Evolutionary conservation across 2,888 invertebrate genomes (phyloP).

Genomic region (Euphydryas editha): DNA sequence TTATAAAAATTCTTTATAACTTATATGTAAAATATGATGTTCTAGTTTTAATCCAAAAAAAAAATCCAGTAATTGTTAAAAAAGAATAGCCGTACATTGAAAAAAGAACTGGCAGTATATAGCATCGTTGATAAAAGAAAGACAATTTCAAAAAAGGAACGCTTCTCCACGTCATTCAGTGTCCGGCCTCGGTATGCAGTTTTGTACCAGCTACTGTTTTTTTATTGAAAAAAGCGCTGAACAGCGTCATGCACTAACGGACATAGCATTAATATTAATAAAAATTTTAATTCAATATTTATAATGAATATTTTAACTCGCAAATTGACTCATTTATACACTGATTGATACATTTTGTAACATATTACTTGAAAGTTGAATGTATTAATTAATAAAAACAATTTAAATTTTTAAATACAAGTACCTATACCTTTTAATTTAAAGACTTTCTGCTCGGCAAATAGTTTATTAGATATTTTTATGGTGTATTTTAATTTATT

Average conservation of each 20-base stretch:
- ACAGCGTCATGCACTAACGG: constrained; percentile 69
- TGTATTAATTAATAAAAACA: no score
- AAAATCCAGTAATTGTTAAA: constrained; percentile 2
- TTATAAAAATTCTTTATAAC: neutral
- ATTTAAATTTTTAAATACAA: no score
- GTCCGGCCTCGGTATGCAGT: constrained; percentile 66
- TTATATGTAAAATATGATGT: constrained; percentile 1
- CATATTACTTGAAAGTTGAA: neutral
- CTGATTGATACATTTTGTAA: constrained; percentile 54
- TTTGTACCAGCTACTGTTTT: constrained; percentile 71
- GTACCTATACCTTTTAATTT: no score
- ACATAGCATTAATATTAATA: constrained; percentile 71
- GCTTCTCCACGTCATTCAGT: constrained; percentile 67
- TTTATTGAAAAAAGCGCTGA: constrained; percentile 65
- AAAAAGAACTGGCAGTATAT: constrained; percentile 34
- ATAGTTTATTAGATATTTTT: no score
- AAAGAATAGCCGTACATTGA: constrained; percentile 19
- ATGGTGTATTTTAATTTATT: no score
- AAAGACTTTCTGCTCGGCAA: no score
- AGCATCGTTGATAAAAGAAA: constrained; percentile 48
- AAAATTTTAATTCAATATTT: constrained; percentile 61
- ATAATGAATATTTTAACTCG: constrained; percentile 61
- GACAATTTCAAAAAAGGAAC: constrained; percentile 51
- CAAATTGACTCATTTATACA: constrained; percentile 67
- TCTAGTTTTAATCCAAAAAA: constrained; percentile 1